Base-by-base conservation (phyloP, 2,888 invertebrate species). In the Melanargia galathea region DNA sequence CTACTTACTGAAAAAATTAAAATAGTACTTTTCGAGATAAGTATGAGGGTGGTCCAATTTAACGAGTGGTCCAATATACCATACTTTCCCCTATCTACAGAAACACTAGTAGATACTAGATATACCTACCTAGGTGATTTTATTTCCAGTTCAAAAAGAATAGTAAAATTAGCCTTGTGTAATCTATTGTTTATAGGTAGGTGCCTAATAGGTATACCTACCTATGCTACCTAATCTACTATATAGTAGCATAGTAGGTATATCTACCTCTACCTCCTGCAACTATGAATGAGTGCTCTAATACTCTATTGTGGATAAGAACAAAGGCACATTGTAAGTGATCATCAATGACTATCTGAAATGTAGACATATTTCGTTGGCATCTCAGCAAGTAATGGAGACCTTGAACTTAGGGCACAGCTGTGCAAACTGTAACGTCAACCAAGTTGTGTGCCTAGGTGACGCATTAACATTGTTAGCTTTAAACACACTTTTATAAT, bases 361-460 rank as follows among this genome's bases (percentile, higher is more conserved):
- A 69, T 68, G 65, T 66, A 64, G 67, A 65, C 68, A 63, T 65
- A 67, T 59, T 64, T 65, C 67, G 57, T 46, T 48, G 59, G 48
- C 63, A 60, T 63, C 66, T 64, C 62, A 49, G 56, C 60, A 55
- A 49, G 54, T 33, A 20, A 22, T 20, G 35, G 76, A 79, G 81
- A 83, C 89, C 89, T 88, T 89, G 88, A 89, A 89, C 89, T 87
- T 80, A 76, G 76, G 65, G 64, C 62, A 35, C 73, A 73, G 64
- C 73, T 73, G 73, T 63, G 67, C 68, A 71, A 70, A 72, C 68
- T 45, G 20, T 13, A 52, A 45, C 54, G 59, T 59, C 58, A 45
- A 30, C 56, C 51, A 59, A 69, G 63, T 58, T 65, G 59, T 24
- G 24, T 26, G 59, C 35, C 13, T 11, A 18, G 26, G 26, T 58